These are phyloP conservation scores for Ranitomeya imitator DNA, from an alignment of 2,113 vertebrate genomes.

Conservation along the genomic window DNA sequence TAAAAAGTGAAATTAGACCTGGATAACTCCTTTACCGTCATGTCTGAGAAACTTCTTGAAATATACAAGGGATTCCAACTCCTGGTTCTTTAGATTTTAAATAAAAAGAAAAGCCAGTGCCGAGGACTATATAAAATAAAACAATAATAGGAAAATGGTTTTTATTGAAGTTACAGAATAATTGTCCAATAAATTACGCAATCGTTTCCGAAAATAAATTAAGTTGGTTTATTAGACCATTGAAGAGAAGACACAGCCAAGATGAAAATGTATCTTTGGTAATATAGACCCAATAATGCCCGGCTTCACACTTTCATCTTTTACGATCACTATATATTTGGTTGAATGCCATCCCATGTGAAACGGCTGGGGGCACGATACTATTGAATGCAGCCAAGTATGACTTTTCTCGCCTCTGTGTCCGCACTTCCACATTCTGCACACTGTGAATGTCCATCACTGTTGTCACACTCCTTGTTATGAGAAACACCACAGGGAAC, in stretches of 20 bases:
- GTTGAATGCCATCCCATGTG: background rate
- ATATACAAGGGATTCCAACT: background rate
- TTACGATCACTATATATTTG: background rate
- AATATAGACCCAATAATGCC: background rate
- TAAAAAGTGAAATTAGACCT: no score
- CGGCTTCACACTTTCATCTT: background rate
- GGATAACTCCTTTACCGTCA: background rate
- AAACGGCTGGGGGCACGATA: background rate
- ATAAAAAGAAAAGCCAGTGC: background rate
- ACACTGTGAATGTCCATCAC: background rate
- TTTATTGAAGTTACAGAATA: no score
- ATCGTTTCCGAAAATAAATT: no score
- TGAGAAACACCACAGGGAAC: slow-evolving; percentile 14
- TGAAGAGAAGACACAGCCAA: no score
- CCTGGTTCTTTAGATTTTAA: background rate
- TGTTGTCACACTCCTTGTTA: background rate
- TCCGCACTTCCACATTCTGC: slow-evolving; percentile 9
- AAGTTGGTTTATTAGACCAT: no score
- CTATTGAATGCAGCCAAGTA: background rate
- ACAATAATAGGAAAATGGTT: no score
- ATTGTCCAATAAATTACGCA: no score
- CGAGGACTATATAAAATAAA: no score
- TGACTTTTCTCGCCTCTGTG: slow-evolving; percentile 1
- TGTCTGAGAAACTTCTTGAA: background rate
- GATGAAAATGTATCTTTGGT: background rate